A percentile compares a stretch with the other conserved stretches of the same genome.
Evolutionary conservation across 2,113 vertebrate species (phyloP).

Genomic region (Sinocyclocheilus rhinocerous): DNA sequence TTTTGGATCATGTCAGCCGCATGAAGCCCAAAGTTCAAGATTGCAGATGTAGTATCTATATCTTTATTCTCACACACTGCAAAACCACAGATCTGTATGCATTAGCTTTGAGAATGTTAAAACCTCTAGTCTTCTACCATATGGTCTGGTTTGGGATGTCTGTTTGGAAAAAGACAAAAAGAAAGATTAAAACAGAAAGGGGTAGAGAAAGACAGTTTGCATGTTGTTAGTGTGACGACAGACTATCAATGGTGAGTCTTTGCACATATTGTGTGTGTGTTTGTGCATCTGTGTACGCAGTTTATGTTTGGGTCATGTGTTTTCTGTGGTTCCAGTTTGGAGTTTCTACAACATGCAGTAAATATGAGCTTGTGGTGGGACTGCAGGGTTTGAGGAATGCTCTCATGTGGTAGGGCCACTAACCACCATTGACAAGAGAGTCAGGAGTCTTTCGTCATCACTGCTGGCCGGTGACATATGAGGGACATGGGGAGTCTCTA

Average conservation of each 20-base stretch:
- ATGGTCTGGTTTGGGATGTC: conserved; percentile 45
- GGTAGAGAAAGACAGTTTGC: neutral
- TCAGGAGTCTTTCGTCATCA: conserved; percentile 72
- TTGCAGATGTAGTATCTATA: neutral
- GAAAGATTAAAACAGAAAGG: conserved; percentile 15
- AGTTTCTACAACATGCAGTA: conserved; percentile 76
- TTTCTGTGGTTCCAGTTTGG: conserved; percentile 70
- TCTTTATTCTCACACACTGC: conserved; percentile 17
- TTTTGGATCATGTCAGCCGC: neutral
- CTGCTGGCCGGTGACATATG: conserved; percentile 67
- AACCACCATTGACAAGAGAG: conserved; percentile 77
- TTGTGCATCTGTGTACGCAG: conserved; percentile 40
- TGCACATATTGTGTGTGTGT: conserved; percentile 39
- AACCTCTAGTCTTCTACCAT: conserved; percentile 37
- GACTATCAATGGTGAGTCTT: conserved; percentile 3
- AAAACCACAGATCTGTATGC: conserved; percentile 42
- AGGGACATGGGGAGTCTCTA: conserved; percentile 62
- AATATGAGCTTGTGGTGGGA: conserved; percentile 78
- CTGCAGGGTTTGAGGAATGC: conserved; percentile 75
- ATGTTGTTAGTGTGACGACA: conserved; percentile 13
- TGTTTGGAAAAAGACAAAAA: conserved; percentile 5
- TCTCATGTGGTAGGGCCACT: conserved; percentile 74
- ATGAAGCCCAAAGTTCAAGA: neutral
- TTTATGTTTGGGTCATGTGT: conserved; percentile 63
- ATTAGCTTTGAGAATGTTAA: conserved; percentile 36